Percentiles rank a stretch among this genome's conserved stretches.
phyloP scores from a whole-genome alignment of 2,888 invertebrate species.

The Herminia tarsipennalis region DNA sequence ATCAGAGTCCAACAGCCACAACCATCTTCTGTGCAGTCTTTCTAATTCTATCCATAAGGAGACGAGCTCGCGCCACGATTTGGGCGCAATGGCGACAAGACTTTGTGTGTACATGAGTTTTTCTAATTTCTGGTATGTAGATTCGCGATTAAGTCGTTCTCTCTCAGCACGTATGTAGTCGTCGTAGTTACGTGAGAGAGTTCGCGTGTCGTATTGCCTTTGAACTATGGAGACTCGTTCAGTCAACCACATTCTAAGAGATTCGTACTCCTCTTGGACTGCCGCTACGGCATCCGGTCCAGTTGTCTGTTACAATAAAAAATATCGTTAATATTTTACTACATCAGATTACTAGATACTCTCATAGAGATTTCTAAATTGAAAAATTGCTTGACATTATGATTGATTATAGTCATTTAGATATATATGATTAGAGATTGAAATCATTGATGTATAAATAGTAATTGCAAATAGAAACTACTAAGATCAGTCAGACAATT shows the following conservation, averaged over 20 bases:
- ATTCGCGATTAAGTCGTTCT: conserved; percentile 90
- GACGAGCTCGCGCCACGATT: conserved; percentile 94
- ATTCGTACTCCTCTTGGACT: conserved; percentile 92
- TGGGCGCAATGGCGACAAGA: conserved; percentile 92
- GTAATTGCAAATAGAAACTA: too few species aligned
- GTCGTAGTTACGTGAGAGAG: conserved; percentile 91
- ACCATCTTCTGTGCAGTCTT: conserved; percentile 92
- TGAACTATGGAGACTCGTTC: conserved; percentile 92
- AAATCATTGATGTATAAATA: too few species aligned
- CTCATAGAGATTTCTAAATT: too few species aligned
- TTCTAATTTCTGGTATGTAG: conserved; percentile 91
- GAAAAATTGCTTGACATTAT: too few species aligned
- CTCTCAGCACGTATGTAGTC: conserved; percentile 92
- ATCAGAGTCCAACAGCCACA: conserved; percentile 94
- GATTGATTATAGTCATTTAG: too few species aligned
- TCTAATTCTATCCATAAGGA: conserved; percentile 93
- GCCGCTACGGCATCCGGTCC: conserved; percentile 90
- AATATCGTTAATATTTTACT: conserved; percentile 9
- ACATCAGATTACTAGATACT: too few species aligned
- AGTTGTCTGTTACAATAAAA: conserved; percentile 79
- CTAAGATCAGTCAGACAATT: too few species aligned
- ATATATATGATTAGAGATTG: too few species aligned
- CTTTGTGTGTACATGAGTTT: conserved; percentile 92
- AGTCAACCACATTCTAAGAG: conserved; percentile 92
- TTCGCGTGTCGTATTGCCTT: conserved; percentile 90